Evolutionary conservation across 2,888 invertebrate species (phyloP).

Genomic region (Drosophila tanythrix): DNA sequence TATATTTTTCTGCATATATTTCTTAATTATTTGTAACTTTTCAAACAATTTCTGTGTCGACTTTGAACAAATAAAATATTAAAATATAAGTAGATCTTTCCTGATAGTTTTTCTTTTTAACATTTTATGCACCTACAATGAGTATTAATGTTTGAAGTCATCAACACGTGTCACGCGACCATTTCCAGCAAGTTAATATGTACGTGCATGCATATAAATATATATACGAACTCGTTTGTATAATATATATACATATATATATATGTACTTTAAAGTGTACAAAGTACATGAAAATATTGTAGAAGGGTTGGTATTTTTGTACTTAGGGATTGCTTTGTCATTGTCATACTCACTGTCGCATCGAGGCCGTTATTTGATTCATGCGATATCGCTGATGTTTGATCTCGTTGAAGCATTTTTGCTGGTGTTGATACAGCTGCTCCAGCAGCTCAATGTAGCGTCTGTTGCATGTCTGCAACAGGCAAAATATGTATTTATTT

Average conservation of each 20-base stretch:
- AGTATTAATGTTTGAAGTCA: not conserved
- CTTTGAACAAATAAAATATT: not conserved
- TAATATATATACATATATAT: not conserved
- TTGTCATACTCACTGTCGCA: conserved; percentile 90
- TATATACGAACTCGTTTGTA: conserved; percentile 3
- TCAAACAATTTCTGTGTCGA: not conserved
- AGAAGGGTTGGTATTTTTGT: conserved; percentile 30
- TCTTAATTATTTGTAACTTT: not conserved
- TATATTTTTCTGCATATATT: not conserved
- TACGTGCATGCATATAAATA: conserved; percentile 3
- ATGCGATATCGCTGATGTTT: conserved; percentile 96
- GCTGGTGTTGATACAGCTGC: conserved; percentile 92
- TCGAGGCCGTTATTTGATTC: conserved; percentile 90
- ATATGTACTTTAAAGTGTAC: not conserved
- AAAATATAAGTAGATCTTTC: no score
- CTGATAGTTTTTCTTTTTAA: not conserved
- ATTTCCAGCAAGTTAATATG: conserved; percentile 7
- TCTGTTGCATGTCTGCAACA: conserved; percentile 87
- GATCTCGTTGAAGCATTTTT: conserved; percentile 94
- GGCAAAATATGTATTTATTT: not conserved
- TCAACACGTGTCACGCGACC: conserved; percentile 25
- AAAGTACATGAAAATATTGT: not conserved
- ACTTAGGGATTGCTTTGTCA: not conserved
- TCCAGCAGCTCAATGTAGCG: conserved; percentile 94
- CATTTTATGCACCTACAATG: not conserved